Evolutionary conservation across 1,140 invertebrate genomes (phyloP).

Genomic region (Diabrotica virgifera): DNA sequence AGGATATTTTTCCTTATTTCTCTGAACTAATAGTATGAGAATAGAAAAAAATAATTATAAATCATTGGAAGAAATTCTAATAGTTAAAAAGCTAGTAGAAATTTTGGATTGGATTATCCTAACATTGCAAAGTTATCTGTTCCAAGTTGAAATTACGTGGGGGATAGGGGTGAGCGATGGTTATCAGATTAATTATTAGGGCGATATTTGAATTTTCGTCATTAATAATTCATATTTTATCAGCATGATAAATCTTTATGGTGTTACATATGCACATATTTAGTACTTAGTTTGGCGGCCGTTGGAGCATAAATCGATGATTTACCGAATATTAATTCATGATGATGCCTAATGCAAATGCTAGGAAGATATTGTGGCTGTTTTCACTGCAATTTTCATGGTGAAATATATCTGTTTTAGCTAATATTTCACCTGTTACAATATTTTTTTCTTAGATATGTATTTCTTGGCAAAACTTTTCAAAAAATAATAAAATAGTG

Average conservation of each 20-base stretch:
- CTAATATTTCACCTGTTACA: too few species aligned
- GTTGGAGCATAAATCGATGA: neutral
- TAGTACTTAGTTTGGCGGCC: slow-evolving; percentile 21
- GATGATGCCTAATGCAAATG: neutral
- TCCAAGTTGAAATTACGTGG: slow-evolving; percentile 3
- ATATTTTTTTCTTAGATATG: too few species aligned
- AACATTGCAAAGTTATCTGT: neutral
- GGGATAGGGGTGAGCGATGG: slow-evolving; percentile 6
- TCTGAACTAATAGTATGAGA: too few species aligned
- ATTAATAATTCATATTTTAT: slow-evolving; percentile 44
- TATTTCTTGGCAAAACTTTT: too few species aligned
- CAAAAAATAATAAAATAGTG: too few species aligned
- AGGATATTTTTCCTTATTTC: too few species aligned
- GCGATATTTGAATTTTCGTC: slow-evolving; percentile 38
- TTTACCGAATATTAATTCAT: slow-evolving; percentile 8
- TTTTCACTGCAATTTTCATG: neutral
- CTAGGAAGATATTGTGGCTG: neutral
- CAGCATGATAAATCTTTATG: slow-evolving; percentile 42
- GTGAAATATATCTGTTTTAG: too few species aligned
- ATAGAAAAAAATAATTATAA: too few species aligned
- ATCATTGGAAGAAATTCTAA: neutral
- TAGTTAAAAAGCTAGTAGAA: neutral
- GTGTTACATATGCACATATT: slow-evolving; percentile 43
- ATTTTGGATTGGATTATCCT: neutral
- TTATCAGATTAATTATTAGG: slow-evolving; percentile 37